Evolutionary conservation across 2,888 invertebrate species (phyloP), one percentile per base, ranked within the genome.

Genomic region (Pelosia muscerda): DNA sequence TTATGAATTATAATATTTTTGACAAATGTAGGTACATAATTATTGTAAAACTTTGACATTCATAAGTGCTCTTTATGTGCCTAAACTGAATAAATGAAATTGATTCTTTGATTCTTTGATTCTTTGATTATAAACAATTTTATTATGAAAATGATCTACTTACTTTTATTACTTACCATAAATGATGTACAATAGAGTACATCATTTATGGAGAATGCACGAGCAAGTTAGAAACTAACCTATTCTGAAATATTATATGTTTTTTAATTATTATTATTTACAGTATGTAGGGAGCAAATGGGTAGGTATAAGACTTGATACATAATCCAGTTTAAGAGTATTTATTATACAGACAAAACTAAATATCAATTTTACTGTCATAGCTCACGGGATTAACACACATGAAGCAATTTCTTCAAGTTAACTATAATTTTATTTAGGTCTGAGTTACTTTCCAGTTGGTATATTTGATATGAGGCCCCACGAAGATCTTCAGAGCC

Each of bases 201-300:
- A 61, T 19, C 63, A n/a, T 57, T 34, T 56, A 70, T 70, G 69
- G 66, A 72, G 67, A 70, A 62, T 68, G 70, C 80, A 81, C 80
- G 80, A 81, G 79, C 70, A 75, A 60, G 62, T 58, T 3, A 15
- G 23, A 23, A 55, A 23, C n/a, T n/a, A n/a, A n/a, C 19, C 4
- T 49, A 6, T 73, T 23, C 34, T 31, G n/a, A n/a, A 42, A 42
- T 49, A n/a, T 19, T 42, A 42, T 34, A 38, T 15, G 42, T 19
- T 5, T 42, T 19, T 5, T 0, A 42, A 42, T n/a, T n/a, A 5
- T 42, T 49, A 13, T 49, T 49, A n/a, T 49, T 49, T 49, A 19
- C 9, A 49, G 49, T n/a, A 49, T 49, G 2, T 6, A n/a, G 19
- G 42, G 38, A 15, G 15, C 15, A 38, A 38, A 38, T 38, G 5